Conservation (phyloP, 2,113 vertebrate genomes). For the Alethe diademata region DNA sequence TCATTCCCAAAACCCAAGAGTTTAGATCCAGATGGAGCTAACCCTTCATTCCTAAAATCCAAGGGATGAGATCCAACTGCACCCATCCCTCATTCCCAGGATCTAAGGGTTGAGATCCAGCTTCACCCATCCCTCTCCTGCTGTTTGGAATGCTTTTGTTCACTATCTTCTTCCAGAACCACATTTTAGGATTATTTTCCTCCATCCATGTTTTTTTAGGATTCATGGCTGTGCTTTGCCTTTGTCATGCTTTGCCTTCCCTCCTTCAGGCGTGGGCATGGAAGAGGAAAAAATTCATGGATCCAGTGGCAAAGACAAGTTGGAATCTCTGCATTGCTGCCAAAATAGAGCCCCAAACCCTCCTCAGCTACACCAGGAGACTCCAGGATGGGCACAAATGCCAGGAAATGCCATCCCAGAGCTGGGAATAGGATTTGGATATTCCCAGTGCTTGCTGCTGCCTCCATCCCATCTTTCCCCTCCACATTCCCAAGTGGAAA, state of each 20-base stretch:
- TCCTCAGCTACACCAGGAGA: not conserved
- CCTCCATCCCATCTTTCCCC: not conserved
- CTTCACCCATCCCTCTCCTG: not conserved
- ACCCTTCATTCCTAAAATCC: too few relatives aligned
- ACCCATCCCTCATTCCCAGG: not conserved
- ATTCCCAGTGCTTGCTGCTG: not conserved
- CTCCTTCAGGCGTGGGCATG: too few relatives aligned
- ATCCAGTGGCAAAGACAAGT: not conserved
- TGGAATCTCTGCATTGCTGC: not conserved
- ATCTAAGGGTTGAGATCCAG: not conserved
- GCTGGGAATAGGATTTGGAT: not conserved
- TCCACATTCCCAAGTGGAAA: not conserved
- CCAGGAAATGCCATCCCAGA: accelerated
- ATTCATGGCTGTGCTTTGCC: accelerated
- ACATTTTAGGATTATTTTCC: not conserved
- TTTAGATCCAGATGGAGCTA: too few relatives aligned
- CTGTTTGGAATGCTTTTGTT: not conserved
- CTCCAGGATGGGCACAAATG: not conserved
- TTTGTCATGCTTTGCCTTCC: too few relatives aligned
- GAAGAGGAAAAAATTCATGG: not conserved
- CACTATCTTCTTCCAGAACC: not conserved
- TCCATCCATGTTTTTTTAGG: not conserved
- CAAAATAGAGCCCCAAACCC: not conserved
- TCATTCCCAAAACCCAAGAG: not conserved
- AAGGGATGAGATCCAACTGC: not conserved